phyloP scores from a whole-genome alignment of 2,888 invertebrate species.

The Ganaspis brasiliensis region DNA sequence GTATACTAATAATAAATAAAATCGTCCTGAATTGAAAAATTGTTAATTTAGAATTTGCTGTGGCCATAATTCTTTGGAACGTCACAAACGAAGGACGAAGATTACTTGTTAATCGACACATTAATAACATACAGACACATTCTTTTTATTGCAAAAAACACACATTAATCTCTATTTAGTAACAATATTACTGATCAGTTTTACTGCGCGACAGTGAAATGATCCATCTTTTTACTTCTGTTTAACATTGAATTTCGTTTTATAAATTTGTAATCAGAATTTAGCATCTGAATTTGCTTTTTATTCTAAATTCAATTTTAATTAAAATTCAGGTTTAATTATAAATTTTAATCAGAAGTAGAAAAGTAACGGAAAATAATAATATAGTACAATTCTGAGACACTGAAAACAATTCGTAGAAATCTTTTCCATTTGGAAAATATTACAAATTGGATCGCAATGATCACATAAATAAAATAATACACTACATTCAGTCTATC shows the following conservation, averaged over 20 bases:
- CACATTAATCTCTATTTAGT: slow-evolving; percentile 60
- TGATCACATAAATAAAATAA: slow-evolving; percentile 46
- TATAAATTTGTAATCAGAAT: not conserved
- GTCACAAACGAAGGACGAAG: slow-evolving; percentile 43
- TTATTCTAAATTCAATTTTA: too few species aligned
- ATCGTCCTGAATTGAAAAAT: not conserved
- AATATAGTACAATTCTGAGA: slow-evolving; percentile 14
- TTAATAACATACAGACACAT: slow-evolving; percentile 64
- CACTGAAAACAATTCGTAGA: not conserved
- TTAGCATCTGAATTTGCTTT: not conserved
- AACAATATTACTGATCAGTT: slow-evolving; percentile 59
- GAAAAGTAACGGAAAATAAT: not conserved
- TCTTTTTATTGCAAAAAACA: slow-evolving; percentile 60
- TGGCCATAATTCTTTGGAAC: slow-evolving; percentile 37
- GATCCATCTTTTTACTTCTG: slow-evolving; percentile 49
- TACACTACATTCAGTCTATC: slow-evolving; percentile 56
- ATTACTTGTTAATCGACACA: slow-evolving; percentile 52
- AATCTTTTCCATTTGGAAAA: slow-evolving; percentile 23
- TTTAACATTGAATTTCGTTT: not conserved
- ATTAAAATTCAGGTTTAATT: too few species aligned
- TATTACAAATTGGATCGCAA: not conserved
- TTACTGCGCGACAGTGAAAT: slow-evolving; percentile 65
- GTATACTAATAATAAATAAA: not conserved
- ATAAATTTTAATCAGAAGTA: slow-evolving; percentile 16
- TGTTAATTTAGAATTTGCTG: slow-evolving; percentile 27